Evolutionary conservation across 1,140 invertebrate genomes (phyloP), one percentile per base, ranked within the genome.

Genomic region (Tetraneura akinire): DNA sequence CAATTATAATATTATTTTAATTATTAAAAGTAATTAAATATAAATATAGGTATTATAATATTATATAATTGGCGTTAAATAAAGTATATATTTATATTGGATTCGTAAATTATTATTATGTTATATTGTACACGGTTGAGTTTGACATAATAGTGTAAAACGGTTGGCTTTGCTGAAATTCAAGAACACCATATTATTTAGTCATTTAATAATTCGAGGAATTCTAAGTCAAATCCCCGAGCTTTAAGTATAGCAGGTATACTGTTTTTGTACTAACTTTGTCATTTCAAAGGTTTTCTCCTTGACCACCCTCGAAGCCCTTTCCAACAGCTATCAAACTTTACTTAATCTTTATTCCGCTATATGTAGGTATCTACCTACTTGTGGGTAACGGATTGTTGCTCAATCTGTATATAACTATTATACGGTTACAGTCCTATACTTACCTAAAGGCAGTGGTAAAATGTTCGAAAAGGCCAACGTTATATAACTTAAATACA

Each of bases 271-370:
- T 62, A 78, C 55, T 42, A 78, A 78, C 74, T 78, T 78, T 78
- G 57, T 42, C 32, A 45, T 78, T 78, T 78, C 53, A 78, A 78
- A 60, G 74, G 68, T 71, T 71, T 71, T 71, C 68, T 71, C 68
- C 68, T 71, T 71, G 45, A 51, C 68, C 47, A 71, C 16, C 42
- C 73, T 16, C 57, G 55, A 74, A 78, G 74, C 55, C 74, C 55
- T 78, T 78, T 62, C 13, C 53, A 62, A 78, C 37, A 45, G 55
- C 18, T 62, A 60, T 26, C 37, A 78, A 78, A 29, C 74, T 78
- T 29, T 47, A 62, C 74, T 60, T 78, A 78, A 78, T 78, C 53
- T 60, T 78, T 62, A 78, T 78, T 60, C 18, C 5, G n/a, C 16
- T 51, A 51, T 18, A 26, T 26, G 16, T 71, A 16, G n/a, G n/a